Evolutionary conservation across 2,797 vertebrate genomes (phyloP).

Genomic region (Alcedo atthis): DNA sequence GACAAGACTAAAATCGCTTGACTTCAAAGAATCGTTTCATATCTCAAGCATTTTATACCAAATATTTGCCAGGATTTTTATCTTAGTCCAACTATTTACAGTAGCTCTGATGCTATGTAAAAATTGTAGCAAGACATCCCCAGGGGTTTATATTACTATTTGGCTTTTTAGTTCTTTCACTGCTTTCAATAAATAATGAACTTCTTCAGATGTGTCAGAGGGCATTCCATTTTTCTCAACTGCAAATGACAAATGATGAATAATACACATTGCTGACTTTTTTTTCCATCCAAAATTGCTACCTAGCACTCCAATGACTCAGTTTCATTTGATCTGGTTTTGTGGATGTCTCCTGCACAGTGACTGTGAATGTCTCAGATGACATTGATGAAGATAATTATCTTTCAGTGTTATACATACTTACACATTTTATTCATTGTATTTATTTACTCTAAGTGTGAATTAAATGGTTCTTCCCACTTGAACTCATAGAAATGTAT

Average conservation of each 20-base stretch:
- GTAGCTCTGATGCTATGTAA: conserved; percentile 64
- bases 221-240: conserved; percentile 54
- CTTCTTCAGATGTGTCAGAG: conserved; percentile 68
- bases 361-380: not conserved
- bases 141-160: conserved; percentile 66
- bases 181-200: conserved; percentile 71
- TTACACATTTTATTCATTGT: not conserved
- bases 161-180: conserved; percentile 71
- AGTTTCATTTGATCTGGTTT: not conserved
- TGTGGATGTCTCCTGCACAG: not conserved
- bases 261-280: conserved; percentile 42
- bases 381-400: not conserved
- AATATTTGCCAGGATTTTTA: conserved; percentile 75
- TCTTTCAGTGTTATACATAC: not conserved
- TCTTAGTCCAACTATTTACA: conserved; percentile 70
- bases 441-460: not conserved
- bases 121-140: conserved; percentile 47
- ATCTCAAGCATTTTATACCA: conserved; percentile 55
- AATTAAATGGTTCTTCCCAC: not conserved
- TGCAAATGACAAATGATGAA: conserved; percentile 73
- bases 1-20: conserved; percentile 44
- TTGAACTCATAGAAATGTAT: not conserved
- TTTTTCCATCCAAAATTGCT: not conserved
- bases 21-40: conserved; percentile 65
- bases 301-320: not conserved